Conservation (phyloP, 1,140 invertebrate genomes). For the Drosophila ananassae region DNA sequence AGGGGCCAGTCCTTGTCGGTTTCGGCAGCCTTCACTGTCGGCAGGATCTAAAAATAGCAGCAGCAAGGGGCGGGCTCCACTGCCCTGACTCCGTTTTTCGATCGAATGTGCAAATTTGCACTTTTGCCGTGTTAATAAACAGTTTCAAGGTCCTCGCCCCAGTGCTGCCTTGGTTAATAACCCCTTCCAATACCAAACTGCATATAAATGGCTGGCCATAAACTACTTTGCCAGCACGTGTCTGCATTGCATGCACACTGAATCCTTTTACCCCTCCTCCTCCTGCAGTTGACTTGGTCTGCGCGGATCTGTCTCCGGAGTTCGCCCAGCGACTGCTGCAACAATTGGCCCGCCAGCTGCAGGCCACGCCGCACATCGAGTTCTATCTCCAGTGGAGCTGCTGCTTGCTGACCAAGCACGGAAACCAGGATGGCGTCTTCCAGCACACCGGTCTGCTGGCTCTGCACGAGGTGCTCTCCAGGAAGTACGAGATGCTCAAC, state of each 20-base stretch:
- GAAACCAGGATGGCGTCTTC: constrained; percentile 84
- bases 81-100: constrained; percentile 57
- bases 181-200: constrained; percentile 36
- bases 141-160: constrained; percentile 71
- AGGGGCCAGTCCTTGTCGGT: constrained; percentile 21
- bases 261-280: constrained; percentile 16
- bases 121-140: constrained; percentile 72
- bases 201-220: constrained; percentile 46
- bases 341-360: constrained; percentile 89
- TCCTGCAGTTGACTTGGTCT: constrained; percentile 90
- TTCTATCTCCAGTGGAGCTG: constrained; percentile 94
- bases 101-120: constrained; percentile 79
- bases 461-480: constrained; percentile 92
- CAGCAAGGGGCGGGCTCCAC: constrained; percentile 15
- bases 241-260: constrained; percentile 42
- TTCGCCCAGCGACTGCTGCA: constrained; percentile 91
- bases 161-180: constrained; percentile 61
- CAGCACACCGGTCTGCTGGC: constrained; percentile 88
- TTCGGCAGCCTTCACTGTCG: constrained; percentile 45
- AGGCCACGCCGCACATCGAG: constrained; percentile 92
- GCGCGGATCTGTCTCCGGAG: constrained; percentile 88
- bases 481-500: constrained; percentile 91
- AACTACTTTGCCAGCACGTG: constrained; percentile 50
- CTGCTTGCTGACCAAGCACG: constrained; percentile 87
- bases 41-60: constrained; percentile 62